A percentile compares a stretch with the other conserved stretches of the same genome.
phyloP scores from a whole-genome alignment of 2,113 vertebrate genomes.

The Recurvirostra avosetta region DNA sequence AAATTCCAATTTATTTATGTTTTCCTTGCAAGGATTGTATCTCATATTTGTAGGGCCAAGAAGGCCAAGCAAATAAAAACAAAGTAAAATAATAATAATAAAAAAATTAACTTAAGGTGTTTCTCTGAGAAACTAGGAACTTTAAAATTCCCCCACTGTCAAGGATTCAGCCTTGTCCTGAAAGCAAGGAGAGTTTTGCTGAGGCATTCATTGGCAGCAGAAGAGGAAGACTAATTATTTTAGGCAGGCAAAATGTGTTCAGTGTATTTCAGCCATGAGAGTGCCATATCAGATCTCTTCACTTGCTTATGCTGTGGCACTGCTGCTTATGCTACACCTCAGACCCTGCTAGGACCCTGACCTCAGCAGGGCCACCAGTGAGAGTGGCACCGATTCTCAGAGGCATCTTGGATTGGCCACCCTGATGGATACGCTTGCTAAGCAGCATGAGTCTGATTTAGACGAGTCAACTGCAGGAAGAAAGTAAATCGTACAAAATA shows the following conservation, averaged over 20 bases:
- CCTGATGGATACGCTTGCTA: rapidly evolving
- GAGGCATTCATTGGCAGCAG: neutral
- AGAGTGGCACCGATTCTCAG: neutral
- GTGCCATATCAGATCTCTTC: neutral
- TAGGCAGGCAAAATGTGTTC: neutral
- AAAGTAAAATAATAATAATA: no score
- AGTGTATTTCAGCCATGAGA: neutral
- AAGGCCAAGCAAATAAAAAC: neutral
- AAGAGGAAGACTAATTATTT: neutral
- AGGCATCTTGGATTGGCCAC: neutral
- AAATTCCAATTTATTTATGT: neutral
- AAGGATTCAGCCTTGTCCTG: neutral
- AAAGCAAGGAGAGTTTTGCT: neutral
- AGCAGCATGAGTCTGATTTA: neutral
- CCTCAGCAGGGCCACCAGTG: neutral
- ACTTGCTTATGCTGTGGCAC: neutral
- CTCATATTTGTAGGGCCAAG: neutral
- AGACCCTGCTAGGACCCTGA: neutral
- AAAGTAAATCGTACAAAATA: neutral
- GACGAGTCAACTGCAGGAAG: neutral
- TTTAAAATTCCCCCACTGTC: neutral
- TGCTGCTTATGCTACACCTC: neutral
- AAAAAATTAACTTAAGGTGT: neutral
- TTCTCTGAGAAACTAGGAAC: neutral
- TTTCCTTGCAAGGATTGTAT: neutral